phyloP scores from a whole-genome alignment of 1,140 invertebrate genomes.

The Ceratoteleas bidentatus region DNA sequence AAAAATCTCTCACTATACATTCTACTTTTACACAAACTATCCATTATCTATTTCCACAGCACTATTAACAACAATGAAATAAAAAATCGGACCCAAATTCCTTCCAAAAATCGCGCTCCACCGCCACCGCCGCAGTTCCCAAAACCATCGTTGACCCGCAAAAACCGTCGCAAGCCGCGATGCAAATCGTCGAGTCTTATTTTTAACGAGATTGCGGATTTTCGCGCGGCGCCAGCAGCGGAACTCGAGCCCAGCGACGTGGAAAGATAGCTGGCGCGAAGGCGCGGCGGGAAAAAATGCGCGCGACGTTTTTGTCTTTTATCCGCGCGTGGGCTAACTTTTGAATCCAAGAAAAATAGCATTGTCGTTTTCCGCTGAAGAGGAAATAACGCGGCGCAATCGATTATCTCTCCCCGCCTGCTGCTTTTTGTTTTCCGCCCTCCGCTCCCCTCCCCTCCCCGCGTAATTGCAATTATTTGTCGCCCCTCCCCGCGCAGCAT shows the following conservation, averaged over 20 bases:
- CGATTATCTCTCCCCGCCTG: constrained; percentile 10
- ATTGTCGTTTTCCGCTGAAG: constrained; percentile 34
- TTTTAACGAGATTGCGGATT: constrained; percentile 52
- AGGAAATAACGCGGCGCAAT: constrained; percentile 33
- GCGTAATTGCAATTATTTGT: constrained; percentile 9
- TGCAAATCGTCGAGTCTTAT: constrained; percentile 50
- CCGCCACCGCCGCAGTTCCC: too few species aligned
- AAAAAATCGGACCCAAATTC: too few species aligned
- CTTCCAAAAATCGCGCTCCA: too few species aligned
- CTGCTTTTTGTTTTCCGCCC: not conserved
- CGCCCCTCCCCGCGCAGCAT: not conserved
- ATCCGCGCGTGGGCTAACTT: constrained; percentile 23
- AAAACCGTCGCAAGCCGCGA: not conserved
- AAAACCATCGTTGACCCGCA: too few species aligned
- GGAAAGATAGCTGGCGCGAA: constrained; percentile 17
- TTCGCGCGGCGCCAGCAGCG: constrained; percentile 11
- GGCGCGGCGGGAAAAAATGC: constrained; percentile 30
- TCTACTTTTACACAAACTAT: too few species aligned
- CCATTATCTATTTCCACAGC: too few species aligned
- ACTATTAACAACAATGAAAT: too few species aligned
- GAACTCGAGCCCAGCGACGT: not conserved
- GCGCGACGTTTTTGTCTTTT: constrained; percentile 38
- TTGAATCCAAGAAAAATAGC: constrained; percentile 52
- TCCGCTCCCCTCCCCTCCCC: too few species aligned
- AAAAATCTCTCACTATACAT: too few species aligned